Percentiles rank a stretch among this genome's conserved stretches.
phyloP scores from a whole-genome alignment of 2,113 vertebrate genomes.

The Microcebus jonahi region DNA sequence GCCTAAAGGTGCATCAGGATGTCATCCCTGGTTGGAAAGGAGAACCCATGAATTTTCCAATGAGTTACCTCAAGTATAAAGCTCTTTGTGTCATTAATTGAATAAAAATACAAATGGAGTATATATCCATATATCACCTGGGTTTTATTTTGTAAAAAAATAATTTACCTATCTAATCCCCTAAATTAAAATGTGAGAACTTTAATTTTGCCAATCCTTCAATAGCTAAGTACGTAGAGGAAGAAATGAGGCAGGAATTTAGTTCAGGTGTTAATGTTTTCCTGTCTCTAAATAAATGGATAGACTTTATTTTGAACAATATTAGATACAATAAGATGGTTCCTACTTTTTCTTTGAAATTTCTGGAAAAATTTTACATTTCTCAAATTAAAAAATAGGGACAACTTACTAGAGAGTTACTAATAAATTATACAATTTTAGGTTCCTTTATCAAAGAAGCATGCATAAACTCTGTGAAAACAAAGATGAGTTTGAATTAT shows the following conservation, averaged over 20 bases:
- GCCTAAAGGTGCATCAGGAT: neutral
- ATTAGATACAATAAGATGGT: neutral
- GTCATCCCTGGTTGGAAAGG: neutral
- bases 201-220: neutral
- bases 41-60: neutral
- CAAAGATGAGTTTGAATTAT: neutral
- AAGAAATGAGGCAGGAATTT: neutral
- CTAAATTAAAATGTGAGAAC: neutral
- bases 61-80: neutral
- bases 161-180: neutral
- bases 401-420: neutral
- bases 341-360: neutral
- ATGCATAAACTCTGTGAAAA: neutral
- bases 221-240: neutral
- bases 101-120: neutral
- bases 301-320: neutral
- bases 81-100: neutral
- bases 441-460: neutral
- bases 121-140: rapidly evolving
- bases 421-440: neutral
- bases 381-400: slow-evolving; percentile 9
- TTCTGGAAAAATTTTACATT: neutral
- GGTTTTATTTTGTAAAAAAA: neutral
- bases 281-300: neutral
- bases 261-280: neutral